Percentiles rank a stretch among this genome's conserved stretches.
Conservation (phyloP, 2,797 vertebrate genomes). For the Cichlasoma orientale region DNA sequence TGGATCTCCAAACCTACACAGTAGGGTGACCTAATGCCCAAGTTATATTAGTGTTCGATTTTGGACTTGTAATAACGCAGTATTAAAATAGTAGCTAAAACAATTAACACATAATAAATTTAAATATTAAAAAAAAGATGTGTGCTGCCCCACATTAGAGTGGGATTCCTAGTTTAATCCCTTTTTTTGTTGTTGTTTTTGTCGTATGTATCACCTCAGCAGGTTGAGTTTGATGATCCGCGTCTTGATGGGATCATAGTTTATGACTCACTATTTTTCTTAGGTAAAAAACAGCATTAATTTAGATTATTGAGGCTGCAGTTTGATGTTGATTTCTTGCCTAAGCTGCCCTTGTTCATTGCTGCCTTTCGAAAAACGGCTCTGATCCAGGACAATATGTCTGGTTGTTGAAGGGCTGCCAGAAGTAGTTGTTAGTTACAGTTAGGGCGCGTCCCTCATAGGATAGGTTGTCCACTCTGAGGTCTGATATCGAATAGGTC, state of each 20-base stretch:
- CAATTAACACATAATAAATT: neutral
- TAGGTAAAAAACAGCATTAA: neutral
- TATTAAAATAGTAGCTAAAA: neutral
- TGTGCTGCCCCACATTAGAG: neutral
- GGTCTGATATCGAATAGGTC: conserved; percentile 69
- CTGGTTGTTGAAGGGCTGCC: conserved; percentile 72
- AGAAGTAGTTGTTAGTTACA: conserved; percentile 78
- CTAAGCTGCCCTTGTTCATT: conserved; percentile 22
- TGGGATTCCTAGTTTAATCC: neutral
- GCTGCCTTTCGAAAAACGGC: conserved; percentile 43
- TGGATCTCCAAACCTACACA: neutral
- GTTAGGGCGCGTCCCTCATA: conserved; percentile 71
- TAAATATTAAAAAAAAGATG: neutral
- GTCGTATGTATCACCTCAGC: neutral
- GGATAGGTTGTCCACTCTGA: conserved; percentile 66
- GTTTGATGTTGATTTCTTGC: conserved; percentile 10
- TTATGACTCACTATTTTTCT: neutral
- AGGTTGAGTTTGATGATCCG: neutral
- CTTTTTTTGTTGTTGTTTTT: no score
- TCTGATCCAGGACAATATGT: conserved; percentile 60
- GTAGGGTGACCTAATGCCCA: neutral
- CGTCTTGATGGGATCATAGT: neutral
- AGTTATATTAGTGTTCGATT: neutral
- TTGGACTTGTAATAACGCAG: neutral
- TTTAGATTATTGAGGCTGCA: neutral